Evolutionary conservation across 2,888 invertebrate species (phyloP).

Genomic region (Orthonychiurus folsomi): DNA sequence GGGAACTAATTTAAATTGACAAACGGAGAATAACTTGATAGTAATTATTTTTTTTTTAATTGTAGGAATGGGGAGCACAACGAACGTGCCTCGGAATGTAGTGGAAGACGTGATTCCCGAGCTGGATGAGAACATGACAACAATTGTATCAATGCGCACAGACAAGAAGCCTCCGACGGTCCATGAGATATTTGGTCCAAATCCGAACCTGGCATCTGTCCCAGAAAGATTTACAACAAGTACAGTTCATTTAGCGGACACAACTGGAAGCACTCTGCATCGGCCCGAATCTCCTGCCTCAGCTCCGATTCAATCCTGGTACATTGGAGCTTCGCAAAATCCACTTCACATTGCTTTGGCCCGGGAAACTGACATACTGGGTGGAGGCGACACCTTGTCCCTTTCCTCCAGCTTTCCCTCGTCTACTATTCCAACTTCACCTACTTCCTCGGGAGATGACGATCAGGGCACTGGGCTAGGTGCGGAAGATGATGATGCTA

Average conservation of each 20-base stretch:
- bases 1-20: no score
- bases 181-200: constrained; percentile 34
- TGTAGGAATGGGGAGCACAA: constrained; percentile 25
- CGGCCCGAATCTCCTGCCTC: not conserved
- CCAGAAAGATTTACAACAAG: not conserved
- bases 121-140: constrained; percentile 40
- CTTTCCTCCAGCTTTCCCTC: no score
- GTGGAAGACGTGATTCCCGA: constrained; percentile 38
- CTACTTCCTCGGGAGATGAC: not conserved
- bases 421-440: not conserved
- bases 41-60: not conserved
- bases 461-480: not conserved
- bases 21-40: no score
- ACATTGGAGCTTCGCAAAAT: not conserved
- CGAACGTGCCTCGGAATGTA: constrained; percentile 35
- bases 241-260: not conserved
- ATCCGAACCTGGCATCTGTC: not conserved
- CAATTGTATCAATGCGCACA: constrained; percentile 33
- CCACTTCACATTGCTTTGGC: not conserved
- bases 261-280: not conserved
- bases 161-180: constrained; percentile 37
- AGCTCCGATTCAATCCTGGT: not conserved
- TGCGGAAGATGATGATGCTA: not conserved
- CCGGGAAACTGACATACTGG: not conserved
- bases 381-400: no score